Evolutionary conservation across 2,797 vertebrate species (phyloP).

Genomic region (Agapornis canus): DNA sequence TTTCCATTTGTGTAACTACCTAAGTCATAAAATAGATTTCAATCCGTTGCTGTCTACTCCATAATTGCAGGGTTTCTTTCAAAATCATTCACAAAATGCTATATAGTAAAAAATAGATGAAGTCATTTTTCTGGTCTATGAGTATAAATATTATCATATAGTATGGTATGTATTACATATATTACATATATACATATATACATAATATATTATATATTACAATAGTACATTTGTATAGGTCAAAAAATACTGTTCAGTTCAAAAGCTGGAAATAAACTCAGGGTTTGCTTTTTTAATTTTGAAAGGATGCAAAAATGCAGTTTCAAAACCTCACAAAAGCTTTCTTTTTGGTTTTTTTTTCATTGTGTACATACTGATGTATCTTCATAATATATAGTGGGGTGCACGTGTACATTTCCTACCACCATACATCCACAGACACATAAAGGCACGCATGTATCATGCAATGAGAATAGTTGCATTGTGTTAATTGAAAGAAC

Average conservation of each 20-base stretch:
- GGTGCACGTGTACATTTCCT: not conserved
- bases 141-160: not conserved
- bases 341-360: not conserved
- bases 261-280: not conserved
- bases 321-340: not conserved
- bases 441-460: not conserved
- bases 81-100: constrained; percentile 55
- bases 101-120: not conserved
- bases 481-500: not conserved
- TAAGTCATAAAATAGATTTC: constrained; percentile 28
- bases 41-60: not conserved
- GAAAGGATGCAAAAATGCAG: not conserved
- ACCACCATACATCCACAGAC: not conserved
- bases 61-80: not conserved
- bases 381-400: not conserved
- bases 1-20: constrained; percentile 52
- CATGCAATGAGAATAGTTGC: not conserved
- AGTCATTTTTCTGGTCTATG: not conserved
- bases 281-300: not conserved
- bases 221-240: not conserved
- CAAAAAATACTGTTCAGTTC: not conserved
- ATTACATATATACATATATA: too few species aligned
- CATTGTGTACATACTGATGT: not conserved
- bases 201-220: not conserved
- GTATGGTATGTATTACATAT: not conserved